phyloP scores from a whole-genome alignment of 1,140 invertebrate species.

The Oppia nitens region DNA sequence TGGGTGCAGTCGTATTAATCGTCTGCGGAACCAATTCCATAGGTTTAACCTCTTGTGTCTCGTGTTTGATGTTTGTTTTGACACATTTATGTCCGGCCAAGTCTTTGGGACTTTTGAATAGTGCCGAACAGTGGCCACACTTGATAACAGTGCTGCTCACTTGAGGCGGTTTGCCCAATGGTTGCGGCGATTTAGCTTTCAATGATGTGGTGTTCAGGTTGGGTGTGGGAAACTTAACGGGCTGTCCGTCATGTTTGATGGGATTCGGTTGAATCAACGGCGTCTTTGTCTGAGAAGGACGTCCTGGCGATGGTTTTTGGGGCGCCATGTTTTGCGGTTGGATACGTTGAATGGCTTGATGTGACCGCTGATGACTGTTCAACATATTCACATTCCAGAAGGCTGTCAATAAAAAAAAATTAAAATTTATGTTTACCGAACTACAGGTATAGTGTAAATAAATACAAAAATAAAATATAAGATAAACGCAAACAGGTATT shows the following conservation, averaged over 20 bases:
- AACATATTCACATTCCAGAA: constrained; percentile 12
- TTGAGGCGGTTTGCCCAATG: background rate
- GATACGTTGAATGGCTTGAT: constrained; percentile 1
- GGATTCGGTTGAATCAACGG: background rate
- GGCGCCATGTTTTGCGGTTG: background rate
- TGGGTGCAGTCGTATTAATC: background rate
- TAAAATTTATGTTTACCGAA: constrained; percentile 4
- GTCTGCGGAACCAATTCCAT: background rate
- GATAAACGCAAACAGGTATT: too few species aligned
- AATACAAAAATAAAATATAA: too few species aligned
- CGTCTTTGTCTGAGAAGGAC: background rate
- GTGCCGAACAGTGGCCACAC: background rate
- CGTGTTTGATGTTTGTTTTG: background rate
- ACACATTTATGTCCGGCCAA: background rate
- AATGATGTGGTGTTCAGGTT: background rate
- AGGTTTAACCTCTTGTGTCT: background rate
- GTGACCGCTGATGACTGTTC: constrained; percentile 6
- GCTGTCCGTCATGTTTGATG: background rate
- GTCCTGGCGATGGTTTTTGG: background rate
- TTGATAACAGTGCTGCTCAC: background rate
- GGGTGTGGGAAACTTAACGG: background rate
- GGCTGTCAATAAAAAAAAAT: constrained; percentile 1
- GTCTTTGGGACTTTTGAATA: background rate
- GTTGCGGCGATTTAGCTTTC: background rate
- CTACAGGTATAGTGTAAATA: too few species aligned